Base-by-base conservation (phyloP, 2,797 vertebrate species). In the Poecile montanus region DNA sequence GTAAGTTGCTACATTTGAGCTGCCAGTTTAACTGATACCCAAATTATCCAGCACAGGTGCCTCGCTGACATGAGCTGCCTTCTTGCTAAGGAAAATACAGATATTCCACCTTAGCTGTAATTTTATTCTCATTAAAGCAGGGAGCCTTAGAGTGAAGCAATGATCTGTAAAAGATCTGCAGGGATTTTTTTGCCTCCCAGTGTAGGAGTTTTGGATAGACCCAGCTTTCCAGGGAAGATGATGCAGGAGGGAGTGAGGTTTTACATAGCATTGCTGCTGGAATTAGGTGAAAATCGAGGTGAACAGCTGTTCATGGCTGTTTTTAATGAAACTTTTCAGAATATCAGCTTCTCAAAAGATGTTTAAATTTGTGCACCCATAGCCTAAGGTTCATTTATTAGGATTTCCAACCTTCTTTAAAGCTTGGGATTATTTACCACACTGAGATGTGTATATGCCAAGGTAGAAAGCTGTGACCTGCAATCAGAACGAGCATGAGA, bases 1-100 rank as follows among this genome's bases (percentile, higher is more conserved):
- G 27, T 2, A 11, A 7, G 20, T 74, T 40, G 5, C 34, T 57
- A 0, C 13, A 1, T 32, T 70, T 0, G 0, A 73, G 91, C 16
- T 87, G 75, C 36, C 40, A 10, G 34, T 56, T 85, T 7, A 57
- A n/a, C 11, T 40, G 7, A n/a, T 15, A 68, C 17, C 48, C 38
- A 44, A 36, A 47, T 53, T 68, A n/a, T 76, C 63, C 40, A 53
- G 51, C 70, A 23, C n/a, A 66, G 30, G 13, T 58, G 7, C 47
- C 36, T 47, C 5, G 40, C 30, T 44, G 32, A 11, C 22, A 0
- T 5, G 50, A 25, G 0, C 29, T 38, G 16, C 50, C 56, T 66
- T 36, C 27, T 32, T 38, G 25, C 48, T 61, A 20, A 44, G 82
- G 70, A 32, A 81, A 44, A 40, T 25, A 30, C 57, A 50, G 74